Percentiles rank a stretch among this genome's conserved stretches.
phyloP scores from a whole-genome alignment of 2,113 vertebrate genomes.

The Climacteris rufus region DNA sequence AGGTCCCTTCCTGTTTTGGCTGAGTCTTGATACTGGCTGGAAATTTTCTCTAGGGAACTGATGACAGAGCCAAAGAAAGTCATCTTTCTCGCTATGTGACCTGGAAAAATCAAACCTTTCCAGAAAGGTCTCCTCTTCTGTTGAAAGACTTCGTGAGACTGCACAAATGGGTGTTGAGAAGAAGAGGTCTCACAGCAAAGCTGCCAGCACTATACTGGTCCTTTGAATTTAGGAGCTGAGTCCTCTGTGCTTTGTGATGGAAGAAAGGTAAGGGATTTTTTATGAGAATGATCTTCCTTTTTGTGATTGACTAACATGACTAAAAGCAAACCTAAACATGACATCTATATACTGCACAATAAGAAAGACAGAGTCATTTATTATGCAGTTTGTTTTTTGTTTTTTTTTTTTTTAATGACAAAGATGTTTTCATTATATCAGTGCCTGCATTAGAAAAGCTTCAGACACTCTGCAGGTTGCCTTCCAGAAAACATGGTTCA shows the following conservation, averaged over 20 bases:
- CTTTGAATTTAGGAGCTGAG: background rate
- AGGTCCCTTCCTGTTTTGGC: background rate
- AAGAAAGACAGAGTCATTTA: background rate
- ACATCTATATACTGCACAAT: fast-evolving
- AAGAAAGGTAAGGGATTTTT: background rate
- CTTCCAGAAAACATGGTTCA: background rate
- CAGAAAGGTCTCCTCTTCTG: fast-evolving
- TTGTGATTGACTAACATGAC: background rate
- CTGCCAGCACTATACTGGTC: background rate
- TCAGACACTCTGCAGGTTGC: background rate
- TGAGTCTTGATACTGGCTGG: background rate
- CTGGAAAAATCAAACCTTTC: background rate
- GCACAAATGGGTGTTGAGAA: background rate
- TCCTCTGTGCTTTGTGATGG: background rate
- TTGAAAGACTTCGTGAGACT: background rate
- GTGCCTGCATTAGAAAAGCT: background rate
- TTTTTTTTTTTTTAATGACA: background rate
- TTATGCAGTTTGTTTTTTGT: background rate
- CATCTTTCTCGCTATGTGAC: background rate
- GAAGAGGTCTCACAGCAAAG: background rate
- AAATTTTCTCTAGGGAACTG: background rate
- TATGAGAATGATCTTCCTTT: background rate
- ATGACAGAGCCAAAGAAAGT: background rate
- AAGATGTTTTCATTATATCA: background rate
- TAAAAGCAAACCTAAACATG: background rate